Evolutionary conservation across 2,113 vertebrate species (phyloP), one percentile per base, ranked within the genome.

Genomic region (Dascyllus trimaculatus): DNA sequence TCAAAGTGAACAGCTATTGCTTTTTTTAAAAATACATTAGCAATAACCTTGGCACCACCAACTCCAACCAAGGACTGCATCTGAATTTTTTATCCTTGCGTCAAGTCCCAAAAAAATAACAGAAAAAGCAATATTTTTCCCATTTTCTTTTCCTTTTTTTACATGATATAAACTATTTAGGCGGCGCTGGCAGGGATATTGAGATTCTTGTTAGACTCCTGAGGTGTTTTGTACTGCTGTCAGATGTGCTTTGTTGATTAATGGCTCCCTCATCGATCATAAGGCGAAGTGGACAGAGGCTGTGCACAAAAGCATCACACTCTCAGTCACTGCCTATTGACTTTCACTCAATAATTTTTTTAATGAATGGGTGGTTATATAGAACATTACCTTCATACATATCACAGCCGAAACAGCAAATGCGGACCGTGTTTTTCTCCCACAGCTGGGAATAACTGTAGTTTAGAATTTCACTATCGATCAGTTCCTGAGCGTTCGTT

Each of bases 241-340:
- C 90, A 84, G 75, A 78, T 72, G 79, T 62, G 87, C 71, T 89
- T 84, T 84, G 78, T 88, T 91, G 89, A 93, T 93, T 75, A 90
- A 94, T 87, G 91, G 77, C 88, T 74, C 64, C 45, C 56, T 75
- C 84, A 92, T 93, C 67, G 51, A 85, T 90, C 85, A 86, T 51
- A 65, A 82, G 78, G 59, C 65, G 5, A 71, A 59, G 73, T 79
- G 48, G 70, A 84, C 74, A 64, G 78, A 85, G 43, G 48, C 79
- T 45, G 45, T 61, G 71, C 54, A 68, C 68, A 72, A 75, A 67
- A 85, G 58, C 80, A 75, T 83, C 82, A 64, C 78, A 26, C 56
- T 67, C 70, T 59, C 71, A 53, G 80, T 78, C 81, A 52, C 86
- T 63, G 35, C 71, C 63, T 64, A 85, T 91, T 67, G 90, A 88